A percentile compares a stretch with the other conserved stretches of the same genome.
Evolutionary conservation across 2,797 vertebrate species (phyloP).

Genomic region (Aselliscus stoliczkanus): DNA sequence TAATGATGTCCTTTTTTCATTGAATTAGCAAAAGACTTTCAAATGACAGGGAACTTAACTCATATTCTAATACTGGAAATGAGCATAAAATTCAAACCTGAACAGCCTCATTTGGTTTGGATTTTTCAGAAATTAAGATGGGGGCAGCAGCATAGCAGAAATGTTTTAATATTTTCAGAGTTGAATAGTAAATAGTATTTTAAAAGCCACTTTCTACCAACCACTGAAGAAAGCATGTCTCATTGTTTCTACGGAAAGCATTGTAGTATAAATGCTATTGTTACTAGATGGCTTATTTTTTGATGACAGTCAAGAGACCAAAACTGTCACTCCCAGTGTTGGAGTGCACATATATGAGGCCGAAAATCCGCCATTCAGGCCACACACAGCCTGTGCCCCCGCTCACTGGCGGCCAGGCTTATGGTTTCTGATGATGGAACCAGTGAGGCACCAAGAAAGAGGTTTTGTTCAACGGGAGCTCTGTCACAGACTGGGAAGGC

Average conservation of each 20-base stretch:
- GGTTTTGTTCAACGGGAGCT: not conserved
- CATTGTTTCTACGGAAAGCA: not conserved
- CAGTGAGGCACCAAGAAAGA: no score
- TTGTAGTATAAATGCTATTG: not conserved
- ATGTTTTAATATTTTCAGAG: not conserved
- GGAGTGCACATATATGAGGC: not conserved
- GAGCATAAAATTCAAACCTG: not conserved
- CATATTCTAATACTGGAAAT: not conserved
- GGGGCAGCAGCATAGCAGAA: not conserved
- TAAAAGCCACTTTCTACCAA: not conserved
- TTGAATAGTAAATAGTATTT: not conserved
- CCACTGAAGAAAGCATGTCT: not conserved
- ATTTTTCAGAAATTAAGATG: not conserved
- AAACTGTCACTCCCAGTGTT: not conserved
- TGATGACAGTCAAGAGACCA: not conserved
- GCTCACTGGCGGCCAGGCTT: not conserved
- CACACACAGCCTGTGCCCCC: accelerated
- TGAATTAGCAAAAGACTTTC: slow-evolving; percentile 1
- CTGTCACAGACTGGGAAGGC: not conserved
- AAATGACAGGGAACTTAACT: not conserved
- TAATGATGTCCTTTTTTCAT: not conserved
- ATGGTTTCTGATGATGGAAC: not conserved
- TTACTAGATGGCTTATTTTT: not conserved
- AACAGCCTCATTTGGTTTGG: not conserved
- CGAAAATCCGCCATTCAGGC: not conserved